Evolutionary conservation across 2,797 vertebrate species (phyloP).

Genomic region (Myiotriccus ornatus): DNA sequence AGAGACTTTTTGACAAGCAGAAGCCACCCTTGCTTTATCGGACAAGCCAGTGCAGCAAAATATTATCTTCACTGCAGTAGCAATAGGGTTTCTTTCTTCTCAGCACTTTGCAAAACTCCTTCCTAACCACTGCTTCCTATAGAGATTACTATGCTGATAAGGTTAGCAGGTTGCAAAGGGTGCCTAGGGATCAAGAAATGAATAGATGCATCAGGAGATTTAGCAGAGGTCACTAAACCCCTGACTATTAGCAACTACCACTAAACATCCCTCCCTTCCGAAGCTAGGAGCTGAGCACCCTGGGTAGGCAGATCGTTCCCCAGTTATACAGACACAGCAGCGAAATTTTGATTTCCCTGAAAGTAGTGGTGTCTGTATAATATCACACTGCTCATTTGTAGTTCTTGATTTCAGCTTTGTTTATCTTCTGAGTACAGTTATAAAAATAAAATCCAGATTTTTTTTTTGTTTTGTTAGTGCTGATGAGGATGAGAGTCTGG

Average conservation of each 20-base stretch:
- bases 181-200: not conserved
- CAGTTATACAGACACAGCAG: not conserved
- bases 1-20: not conserved
- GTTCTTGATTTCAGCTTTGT: slow-evolving; percentile 4
- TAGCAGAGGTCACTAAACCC: not conserved
- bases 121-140: not conserved
- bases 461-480: not conserved
- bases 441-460: slow-evolving; percentile 30
- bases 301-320: not conserved
- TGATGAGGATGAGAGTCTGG: slow-evolving; percentile 19
- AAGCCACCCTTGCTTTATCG: not conserved
- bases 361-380: not conserved
- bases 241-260: not conserved
- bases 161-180: not conserved
- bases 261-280: not conserved
- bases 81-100: not conserved
- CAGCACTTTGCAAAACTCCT: not conserved
- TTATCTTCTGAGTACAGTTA: slow-evolving; percentile 21
- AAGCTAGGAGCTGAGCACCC: fast-evolving
- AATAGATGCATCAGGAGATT: not conserved
- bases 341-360: not conserved
- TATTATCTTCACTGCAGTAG: not conserved
- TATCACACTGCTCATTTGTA: not conserved
- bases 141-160: not conserved
- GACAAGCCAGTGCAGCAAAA: not conserved